A percentile compares a stretch with the other conserved stretches of the same genome.
Evolutionary conservation across 2,888 invertebrate genomes (phyloP).

Genomic region (Dione vanillae): DNA sequence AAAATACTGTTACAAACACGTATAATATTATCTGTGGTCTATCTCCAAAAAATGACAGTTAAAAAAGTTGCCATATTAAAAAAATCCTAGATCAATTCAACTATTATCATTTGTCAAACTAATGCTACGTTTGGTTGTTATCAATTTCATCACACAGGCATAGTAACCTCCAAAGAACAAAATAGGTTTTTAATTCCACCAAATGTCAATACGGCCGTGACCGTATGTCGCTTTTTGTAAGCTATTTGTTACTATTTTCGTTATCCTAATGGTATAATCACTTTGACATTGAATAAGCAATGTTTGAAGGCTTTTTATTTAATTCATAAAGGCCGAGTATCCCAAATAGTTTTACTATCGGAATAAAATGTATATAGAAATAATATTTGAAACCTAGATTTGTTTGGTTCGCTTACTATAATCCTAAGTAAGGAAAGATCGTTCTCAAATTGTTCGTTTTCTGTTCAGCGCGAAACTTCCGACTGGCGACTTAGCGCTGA

Average conservation of each 20-base stretch:
- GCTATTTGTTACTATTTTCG: constrained; percentile 17
- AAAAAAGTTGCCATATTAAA: no score
- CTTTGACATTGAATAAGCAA: constrained; percentile 17
- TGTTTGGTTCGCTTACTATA: constrained; percentile 68
- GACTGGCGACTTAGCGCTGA: constrained; percentile 55
- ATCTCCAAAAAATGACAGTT: no score
- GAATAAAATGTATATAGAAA: not conserved
- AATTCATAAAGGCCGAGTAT: constrained; percentile 12
- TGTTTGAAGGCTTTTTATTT: constrained; percentile 14
- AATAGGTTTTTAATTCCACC: constrained; percentile 14
- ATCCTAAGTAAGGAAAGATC: constrained; percentile 63
- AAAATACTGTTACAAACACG: no score
- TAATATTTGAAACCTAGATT: constrained; percentile 15
- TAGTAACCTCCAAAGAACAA: not conserved
- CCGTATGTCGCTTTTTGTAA: constrained; percentile 11
- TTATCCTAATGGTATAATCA: constrained; percentile 3
- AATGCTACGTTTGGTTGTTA: not conserved
- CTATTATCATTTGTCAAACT: not conserved
- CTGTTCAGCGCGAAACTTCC: constrained; percentile 55
- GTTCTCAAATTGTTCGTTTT: constrained; percentile 70
- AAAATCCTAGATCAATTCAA: not conserved
- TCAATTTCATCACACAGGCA: not conserved
- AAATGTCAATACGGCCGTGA: constrained; percentile 23
- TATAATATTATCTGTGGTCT: no score
- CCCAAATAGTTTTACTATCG: no score